Percentiles rank a stretch among this genome's conserved stretches.
These are phyloP conservation scores for Scaptodrosophila lebanonensis DNA, from an alignment of 1,140 invertebrate species.

Conservation along the genomic window DNA sequence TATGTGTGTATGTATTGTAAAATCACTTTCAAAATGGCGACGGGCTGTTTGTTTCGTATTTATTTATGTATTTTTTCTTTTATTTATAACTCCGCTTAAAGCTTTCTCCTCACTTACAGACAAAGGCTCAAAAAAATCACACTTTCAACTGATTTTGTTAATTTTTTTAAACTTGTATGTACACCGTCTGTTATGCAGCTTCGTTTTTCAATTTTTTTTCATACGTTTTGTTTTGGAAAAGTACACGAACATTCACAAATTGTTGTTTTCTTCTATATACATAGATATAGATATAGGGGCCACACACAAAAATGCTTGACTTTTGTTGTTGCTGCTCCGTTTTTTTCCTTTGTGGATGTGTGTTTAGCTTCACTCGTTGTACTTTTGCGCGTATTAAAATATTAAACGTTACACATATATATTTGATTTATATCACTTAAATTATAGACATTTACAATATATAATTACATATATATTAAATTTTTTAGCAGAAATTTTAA, in stretches of 20 bases:
- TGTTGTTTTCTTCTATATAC: no score
- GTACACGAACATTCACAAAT: slow-evolving; percentile 40
- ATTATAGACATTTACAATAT: slow-evolving; percentile 71
- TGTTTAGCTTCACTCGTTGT: slow-evolving; percentile 70
- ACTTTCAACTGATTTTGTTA: slow-evolving; percentile 57
- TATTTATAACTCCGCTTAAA: slow-evolving; percentile 67
- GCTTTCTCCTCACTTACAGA: slow-evolving; percentile 70
- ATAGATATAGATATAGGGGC: no score
- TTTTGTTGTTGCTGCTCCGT: slow-evolving; percentile 24
- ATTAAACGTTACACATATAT: slow-evolving; percentile 68
- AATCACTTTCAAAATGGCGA: slow-evolving; percentile 75
- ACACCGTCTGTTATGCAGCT: slow-evolving; percentile 55
- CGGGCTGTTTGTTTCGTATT: slow-evolving; percentile 56
- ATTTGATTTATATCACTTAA: slow-evolving; percentile 72
- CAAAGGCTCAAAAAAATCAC: slow-evolving; percentile 73
- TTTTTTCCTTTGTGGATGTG: slow-evolving; percentile 50
- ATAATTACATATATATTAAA: slow-evolving; percentile 72
- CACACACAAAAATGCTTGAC: slow-evolving; percentile 41
- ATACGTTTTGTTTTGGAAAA: slow-evolving; percentile 43
- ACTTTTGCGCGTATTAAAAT: slow-evolving; percentile 72
- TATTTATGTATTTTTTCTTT: slow-evolving; percentile 64
- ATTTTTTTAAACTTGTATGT: slow-evolving; percentile 56
- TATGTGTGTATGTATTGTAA: slow-evolving; percentile 42
- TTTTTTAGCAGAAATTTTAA: slow-evolving; percentile 72
- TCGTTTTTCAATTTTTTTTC: slow-evolving; percentile 29